Evolutionary conservation across 2,888 invertebrate genomes (phyloP).

Genomic region (Ischnura elegans): DNA sequence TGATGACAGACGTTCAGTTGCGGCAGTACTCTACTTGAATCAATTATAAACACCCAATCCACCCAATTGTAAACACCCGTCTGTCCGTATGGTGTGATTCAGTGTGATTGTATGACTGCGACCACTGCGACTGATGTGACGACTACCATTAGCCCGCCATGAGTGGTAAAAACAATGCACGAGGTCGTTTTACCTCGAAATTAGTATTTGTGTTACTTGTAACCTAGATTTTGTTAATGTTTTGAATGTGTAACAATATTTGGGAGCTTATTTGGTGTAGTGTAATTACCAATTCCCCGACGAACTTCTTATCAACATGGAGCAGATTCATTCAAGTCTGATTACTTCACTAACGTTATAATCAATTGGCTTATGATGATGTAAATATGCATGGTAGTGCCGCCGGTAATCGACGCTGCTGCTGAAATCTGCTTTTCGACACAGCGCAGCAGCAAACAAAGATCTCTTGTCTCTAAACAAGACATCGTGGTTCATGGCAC

Average conservation of each 20-base stretch:
- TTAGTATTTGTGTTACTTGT: too few species aligned
- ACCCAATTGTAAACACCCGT: slow-evolving; percentile 52
- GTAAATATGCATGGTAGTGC: too few species aligned
- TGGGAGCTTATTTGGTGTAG: too few species aligned
- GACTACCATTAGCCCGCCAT: too few species aligned
- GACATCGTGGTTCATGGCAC: not conserved
- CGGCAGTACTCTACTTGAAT: slow-evolving; percentile 49
- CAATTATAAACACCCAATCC: slow-evolving; percentile 60
- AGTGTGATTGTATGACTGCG: slow-evolving; percentile 42
- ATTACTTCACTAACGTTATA: not conserved
- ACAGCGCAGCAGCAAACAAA: not conserved
- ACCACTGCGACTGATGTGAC: too few species aligned
- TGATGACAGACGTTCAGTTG: not conserved
- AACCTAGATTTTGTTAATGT: too few species aligned
- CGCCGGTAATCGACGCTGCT: too few species aligned
- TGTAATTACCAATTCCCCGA: too few species aligned
- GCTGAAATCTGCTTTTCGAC: not conserved
- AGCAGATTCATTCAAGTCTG: not conserved
- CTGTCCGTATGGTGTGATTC: slow-evolving; percentile 47
- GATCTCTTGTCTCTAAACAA: not conserved
- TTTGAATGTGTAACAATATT: too few species aligned
- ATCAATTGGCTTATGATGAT: not conserved
- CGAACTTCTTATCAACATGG: not conserved
- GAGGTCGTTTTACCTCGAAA: too few species aligned
- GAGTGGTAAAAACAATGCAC: too few species aligned